A percentile compares a stretch with the other conserved stretches of the same genome.
Evolutionary conservation across 2,113 vertebrate genomes (phyloP).

Genomic region (Dendropsophus ebraccatus): DNA sequence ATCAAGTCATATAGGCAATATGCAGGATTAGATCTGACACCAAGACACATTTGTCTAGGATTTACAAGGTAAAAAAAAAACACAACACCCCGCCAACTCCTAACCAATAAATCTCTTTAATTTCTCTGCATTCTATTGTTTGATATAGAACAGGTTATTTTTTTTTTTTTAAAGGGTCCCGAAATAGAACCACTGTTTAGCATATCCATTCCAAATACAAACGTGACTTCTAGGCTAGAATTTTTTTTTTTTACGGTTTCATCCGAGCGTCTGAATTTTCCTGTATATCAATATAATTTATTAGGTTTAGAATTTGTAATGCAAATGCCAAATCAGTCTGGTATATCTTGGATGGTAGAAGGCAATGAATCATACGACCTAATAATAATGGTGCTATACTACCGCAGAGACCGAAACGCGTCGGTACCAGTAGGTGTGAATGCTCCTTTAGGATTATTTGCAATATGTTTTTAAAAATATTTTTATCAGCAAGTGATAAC

Average conservation of each 20-base stretch:
- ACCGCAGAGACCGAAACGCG: neutral
- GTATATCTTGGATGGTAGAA: too few species aligned
- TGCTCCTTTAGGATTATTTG: neutral
- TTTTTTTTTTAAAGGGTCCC: conserved; percentile 14
- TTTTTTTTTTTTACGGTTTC: neutral
- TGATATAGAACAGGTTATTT: conserved; percentile 36
- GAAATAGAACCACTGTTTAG: conserved; percentile 29
- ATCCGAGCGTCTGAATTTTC: neutral
- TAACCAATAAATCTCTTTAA: conserved; percentile 50
- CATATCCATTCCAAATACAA: conserved; percentile 1
- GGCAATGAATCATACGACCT: too few species aligned
- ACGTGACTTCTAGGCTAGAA: neutral
- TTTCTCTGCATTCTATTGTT: conserved; percentile 14
- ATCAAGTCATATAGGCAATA: conserved; percentile 36
- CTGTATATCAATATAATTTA: neutral
- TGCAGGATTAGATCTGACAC: neutral
- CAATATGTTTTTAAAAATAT: neutral
- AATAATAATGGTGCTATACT: neutral
- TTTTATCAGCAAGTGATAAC: too few species aligned
- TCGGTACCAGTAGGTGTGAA: neutral
- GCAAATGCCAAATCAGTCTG: too few species aligned
- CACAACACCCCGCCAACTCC: conserved; percentile 9
- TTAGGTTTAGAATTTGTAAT: too few species aligned
- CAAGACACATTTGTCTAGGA: neutral
- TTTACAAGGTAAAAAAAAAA: conserved; percentile 37